Evolutionary conservation across 2,888 invertebrate species (phyloP).

Genomic region (Malthinus seriepunctatus): DNA sequence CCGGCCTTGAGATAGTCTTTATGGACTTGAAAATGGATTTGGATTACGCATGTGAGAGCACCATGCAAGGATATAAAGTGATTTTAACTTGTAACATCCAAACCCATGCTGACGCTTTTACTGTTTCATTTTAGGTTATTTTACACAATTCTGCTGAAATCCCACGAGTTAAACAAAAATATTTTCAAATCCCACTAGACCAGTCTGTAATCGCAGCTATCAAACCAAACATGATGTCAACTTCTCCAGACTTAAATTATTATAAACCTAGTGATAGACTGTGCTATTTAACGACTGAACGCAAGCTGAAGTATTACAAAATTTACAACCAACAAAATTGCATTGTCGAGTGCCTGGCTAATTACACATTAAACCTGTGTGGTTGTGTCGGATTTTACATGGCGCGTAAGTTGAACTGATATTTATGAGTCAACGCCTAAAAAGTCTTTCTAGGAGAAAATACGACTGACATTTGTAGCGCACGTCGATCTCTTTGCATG

Average conservation of each 20-base stretch:
- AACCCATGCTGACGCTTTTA: no score
- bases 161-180: constrained; percentile 36
- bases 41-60: constrained; percentile 9
- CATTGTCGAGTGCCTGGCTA: constrained; percentile 38
- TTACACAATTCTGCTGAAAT: constrained; percentile 45
- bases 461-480: not conserved
- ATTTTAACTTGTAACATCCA: no score
- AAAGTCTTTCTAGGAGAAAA: constrained; percentile 4
- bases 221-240: constrained; percentile 37
- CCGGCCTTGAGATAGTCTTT: constrained; percentile 58
- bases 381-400: constrained; percentile 38
- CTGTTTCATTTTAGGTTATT: constrained; percentile 33
- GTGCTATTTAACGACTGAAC: constrained; percentile 40
- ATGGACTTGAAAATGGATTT: not conserved
- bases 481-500: not conserved
- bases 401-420: constrained; percentile 39
- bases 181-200: constrained; percentile 35
- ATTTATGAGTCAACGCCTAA: not conserved
- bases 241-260: constrained; percentile 33
- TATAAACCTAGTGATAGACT: constrained; percentile 34
- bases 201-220: constrained; percentile 35
- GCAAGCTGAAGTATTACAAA: constrained; percentile 35
- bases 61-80: not conserved
- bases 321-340: constrained; percentile 42
- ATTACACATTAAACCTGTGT: constrained; percentile 35